Evolutionary conservation across 2,113 vertebrate genomes (phyloP).

Genomic region (Trematocara stigmaticum): DNA sequence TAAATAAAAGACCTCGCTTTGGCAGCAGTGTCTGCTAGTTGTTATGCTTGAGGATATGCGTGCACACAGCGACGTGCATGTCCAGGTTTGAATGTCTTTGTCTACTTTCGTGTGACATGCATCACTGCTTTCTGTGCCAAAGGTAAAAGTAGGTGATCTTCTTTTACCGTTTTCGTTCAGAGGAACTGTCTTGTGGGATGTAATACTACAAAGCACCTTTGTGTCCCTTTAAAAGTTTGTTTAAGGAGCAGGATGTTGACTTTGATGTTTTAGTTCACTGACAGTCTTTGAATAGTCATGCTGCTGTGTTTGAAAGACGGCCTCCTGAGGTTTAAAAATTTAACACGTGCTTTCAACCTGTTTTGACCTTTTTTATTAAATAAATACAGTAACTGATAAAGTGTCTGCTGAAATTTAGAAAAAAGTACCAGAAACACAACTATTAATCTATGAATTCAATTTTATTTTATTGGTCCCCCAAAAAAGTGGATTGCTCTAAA

Average conservation of each 20-base stretch:
- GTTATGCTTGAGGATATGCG: neutral
- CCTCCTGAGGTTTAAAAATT: neutral
- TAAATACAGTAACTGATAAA: neutral
- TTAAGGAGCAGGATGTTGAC: neutral
- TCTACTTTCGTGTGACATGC: neutral
- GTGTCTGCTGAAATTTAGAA: neutral
- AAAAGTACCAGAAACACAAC: neutral
- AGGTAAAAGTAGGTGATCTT: neutral
- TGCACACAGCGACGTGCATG: neutral
- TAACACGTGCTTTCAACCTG: neutral
- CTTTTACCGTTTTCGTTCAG: neutral
- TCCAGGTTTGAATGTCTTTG: neutral
- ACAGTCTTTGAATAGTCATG: neutral
- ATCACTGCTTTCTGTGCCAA: neutral
- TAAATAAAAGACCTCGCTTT: neutral
- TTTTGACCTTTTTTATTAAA: neutral
- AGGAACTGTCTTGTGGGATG: neutral
- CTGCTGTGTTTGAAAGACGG: neutral
- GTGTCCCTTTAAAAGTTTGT: neutral
- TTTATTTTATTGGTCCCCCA: neutral
- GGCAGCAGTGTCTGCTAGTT: neutral
- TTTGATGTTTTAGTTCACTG: neutral
- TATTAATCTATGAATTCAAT: neutral
- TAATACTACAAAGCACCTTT: conserved; percentile 11
- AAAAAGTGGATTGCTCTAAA: neutral